A percentile compares a stretch with the other conserved stretches of the same genome.
Evolutionary conservation across 2,888 invertebrate species (phyloP).

Genomic region (Abscondita cerata): DNA sequence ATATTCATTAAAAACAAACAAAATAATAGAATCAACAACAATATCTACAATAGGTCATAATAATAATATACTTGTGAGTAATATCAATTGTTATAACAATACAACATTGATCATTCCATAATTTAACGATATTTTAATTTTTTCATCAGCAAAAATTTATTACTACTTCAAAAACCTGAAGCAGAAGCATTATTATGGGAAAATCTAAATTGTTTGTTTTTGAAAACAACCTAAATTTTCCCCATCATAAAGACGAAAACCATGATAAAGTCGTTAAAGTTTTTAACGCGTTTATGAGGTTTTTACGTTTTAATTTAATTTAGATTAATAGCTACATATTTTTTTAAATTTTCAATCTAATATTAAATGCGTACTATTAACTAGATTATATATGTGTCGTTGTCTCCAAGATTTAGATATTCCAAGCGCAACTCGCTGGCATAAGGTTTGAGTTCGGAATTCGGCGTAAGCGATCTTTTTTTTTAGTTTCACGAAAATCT

Average conservation of each 20-base stretch:
- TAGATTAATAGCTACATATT: slow-evolving; percentile 29
- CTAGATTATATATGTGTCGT: slow-evolving; percentile 57
- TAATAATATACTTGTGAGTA: slow-evolving; percentile 58
- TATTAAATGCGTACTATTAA: slow-evolving; percentile 32
- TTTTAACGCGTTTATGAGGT: slow-evolving; percentile 4
- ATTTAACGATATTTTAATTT: slow-evolving; percentile 66
- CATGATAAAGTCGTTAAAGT: background rate
- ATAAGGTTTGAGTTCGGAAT: slow-evolving; percentile 48
- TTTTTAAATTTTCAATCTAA: slow-evolving; percentile 18
- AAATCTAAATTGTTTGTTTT: background rate
- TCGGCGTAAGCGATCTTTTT: slow-evolving; percentile 49
- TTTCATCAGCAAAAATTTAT: slow-evolving; percentile 53
- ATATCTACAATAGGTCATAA: slow-evolving; percentile 58
- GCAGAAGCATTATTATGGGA: slow-evolving; percentile 47
- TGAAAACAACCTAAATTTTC: background rate
- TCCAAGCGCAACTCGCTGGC: slow-evolving; percentile 47
- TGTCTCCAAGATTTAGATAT: slow-evolving; percentile 56
- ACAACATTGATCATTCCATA: slow-evolving; percentile 69
- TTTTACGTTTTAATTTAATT: slow-evolving; percentile 9
- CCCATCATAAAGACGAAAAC: background rate
- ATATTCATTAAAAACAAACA: slow-evolving; percentile 46
- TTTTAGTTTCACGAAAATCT: slow-evolving; percentile 9
- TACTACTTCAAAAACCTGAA: slow-evolving; percentile 52
- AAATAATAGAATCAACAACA: slow-evolving; percentile 56
- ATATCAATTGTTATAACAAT: slow-evolving; percentile 64